phyloP scores from a whole-genome alignment of 2,797 vertebrate genomes.

The Myioborus melanocephalus region DNA sequence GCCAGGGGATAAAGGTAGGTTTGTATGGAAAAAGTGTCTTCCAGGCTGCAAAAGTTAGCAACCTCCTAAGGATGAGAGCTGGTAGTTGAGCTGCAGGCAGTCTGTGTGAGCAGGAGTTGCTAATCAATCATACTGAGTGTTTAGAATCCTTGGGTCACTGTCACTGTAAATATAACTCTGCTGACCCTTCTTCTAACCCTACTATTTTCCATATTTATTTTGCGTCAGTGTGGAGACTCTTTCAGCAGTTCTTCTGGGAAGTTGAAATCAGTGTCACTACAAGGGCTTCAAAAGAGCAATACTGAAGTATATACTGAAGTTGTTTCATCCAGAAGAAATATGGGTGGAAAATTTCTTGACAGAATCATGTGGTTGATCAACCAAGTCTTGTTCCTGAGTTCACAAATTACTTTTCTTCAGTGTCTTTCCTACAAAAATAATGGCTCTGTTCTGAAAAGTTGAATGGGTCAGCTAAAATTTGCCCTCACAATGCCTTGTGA shows the following conservation, averaged over 20 bases:
- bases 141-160: background rate
- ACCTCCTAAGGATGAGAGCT: background rate
- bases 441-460: background rate
- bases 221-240: background rate
- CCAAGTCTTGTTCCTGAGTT: background rate
- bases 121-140: background rate
- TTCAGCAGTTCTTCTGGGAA: background rate
- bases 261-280: background rate
- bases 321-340: background rate
- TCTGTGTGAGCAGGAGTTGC: background rate
- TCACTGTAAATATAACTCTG: background rate
- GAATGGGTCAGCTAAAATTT: background rate
- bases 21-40: background rate
- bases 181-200: background rate
- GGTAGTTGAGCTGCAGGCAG: background rate
- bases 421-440: background rate
- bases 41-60: background rate
- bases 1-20: background rate
- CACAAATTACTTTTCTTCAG: background rate
- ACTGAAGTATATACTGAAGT: background rate
- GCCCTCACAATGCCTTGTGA: background rate
- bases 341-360: background rate
- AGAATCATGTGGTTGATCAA: background rate
- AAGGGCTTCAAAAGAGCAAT: background rate
- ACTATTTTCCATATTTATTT: background rate